Evolutionary conservation across 2,888 invertebrate species (phyloP), one percentile per base, ranked within the genome.

Genomic region (Xanthorhoe designata): DNA sequence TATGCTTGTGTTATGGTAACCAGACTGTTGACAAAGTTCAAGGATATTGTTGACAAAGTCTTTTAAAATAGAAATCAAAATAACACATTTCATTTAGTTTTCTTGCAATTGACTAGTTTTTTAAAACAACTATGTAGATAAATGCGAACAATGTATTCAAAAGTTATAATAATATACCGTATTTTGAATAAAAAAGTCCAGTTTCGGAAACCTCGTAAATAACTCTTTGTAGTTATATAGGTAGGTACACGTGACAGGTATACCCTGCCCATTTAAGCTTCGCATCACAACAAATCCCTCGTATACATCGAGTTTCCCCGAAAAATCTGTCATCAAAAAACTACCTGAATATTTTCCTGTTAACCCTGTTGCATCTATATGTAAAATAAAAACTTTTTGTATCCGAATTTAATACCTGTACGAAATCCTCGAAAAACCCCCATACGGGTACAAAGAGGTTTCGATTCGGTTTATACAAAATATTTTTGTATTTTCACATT

Each of bases 401-500:
- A 71, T 70, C 72, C 68, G 72, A 79, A 78, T 78, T 76, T 73
- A 69, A 74, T 75, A 75, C 71, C 57, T 66, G 61, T 71, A 66
- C 64, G 68, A 78, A 79, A 79, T 78, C 76, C 75, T 61, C 70
- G 61, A 76, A 77, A 80, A 76, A 76, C 62, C 68, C 66, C 66
- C 70, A 70, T 73, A 57, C 68, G 61, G 24, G 55, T 56, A 69
- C 69, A 72, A 70, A 65, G 55, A 61, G 69, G 58, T 62, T 68
- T 68, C 61, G 45, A 61, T 66, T 65, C 64, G 68, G 62, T 59
- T 47, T 69, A 71, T 60, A 76, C 70, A 76, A 77, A 74, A 74
- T 69, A 62, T 68, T 70, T 74, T 78, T 76, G 72, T 76, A 72
- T 79, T 78, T 73, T 70, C 64, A 77, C 65, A 71, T 80, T 81